These are phyloP conservation scores for Phengaris alcon DNA, from an alignment of 2,888 invertebrate species.

Conservation along the genomic window DNA sequence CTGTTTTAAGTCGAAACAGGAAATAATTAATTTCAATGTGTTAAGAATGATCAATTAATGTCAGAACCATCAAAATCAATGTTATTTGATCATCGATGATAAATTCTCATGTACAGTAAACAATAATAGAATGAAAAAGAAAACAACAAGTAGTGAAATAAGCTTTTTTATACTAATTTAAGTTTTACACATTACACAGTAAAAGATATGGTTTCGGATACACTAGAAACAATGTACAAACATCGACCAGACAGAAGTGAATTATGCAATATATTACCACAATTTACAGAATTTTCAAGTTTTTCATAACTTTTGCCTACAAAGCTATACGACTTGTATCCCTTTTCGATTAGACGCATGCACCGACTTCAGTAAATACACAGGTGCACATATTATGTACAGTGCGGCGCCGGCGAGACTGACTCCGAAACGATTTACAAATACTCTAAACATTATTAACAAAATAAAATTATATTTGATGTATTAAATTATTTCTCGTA, in stretches of 20 bases:
- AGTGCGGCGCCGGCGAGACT: constrained; percentile 49
- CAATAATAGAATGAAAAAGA: constrained; percentile 40
- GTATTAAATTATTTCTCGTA: constrained; percentile 76
- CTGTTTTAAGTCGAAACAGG: too few species aligned
- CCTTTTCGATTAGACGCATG: constrained; percentile 42
- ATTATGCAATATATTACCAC: background rate
- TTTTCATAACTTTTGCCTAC: constrained; percentile 53
- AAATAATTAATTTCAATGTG: background rate
- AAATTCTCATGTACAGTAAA: too few species aligned
- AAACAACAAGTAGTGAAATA: constrained; percentile 64
- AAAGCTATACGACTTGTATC: constrained; percentile 58
- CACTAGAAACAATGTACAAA: constrained; percentile 48
- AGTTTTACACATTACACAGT: constrained; percentile 66
- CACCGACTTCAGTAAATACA: constrained; percentile 57
- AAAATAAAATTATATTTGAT: constrained; percentile 61
- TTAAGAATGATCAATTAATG: background rate
- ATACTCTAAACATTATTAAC: constrained; percentile 41
- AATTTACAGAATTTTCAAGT: constrained; percentile 49
- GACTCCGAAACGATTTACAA: constrained; percentile 35
- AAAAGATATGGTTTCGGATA: constrained; percentile 62
- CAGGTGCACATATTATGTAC: constrained; percentile 63
- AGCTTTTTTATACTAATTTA: constrained; percentile 72
- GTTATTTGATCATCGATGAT: too few species aligned
- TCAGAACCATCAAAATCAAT: background rate
- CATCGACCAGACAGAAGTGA: constrained; percentile 48